Conservation (phyloP, 2,113 vertebrate species). For the Brevimyrus niger region DNA sequence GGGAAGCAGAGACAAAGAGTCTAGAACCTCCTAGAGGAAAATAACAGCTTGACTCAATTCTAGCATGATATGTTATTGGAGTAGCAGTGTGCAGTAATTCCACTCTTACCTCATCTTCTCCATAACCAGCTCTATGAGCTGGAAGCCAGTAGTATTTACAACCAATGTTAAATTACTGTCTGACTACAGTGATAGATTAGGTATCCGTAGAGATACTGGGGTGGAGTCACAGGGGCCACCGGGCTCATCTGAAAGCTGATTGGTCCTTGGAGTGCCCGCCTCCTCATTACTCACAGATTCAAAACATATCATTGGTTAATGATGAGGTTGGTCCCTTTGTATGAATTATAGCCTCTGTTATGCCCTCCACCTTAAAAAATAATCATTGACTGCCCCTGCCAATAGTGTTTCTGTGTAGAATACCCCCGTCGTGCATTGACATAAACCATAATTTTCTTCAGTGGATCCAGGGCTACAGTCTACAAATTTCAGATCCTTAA, state of each 20-base stretch:
- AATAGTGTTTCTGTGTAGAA: not conserved
- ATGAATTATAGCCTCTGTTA: not conserved
- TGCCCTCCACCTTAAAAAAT: not conserved
- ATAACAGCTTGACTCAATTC: not conserved
- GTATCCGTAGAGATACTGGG: not conserved
- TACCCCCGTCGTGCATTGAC: not conserved
- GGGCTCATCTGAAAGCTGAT: not conserved
- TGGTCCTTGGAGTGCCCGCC: not conserved
- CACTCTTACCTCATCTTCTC: not conserved
- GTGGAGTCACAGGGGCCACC: not conserved
- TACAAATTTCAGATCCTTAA: not conserved
- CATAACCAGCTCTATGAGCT: not conserved
- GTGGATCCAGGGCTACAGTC: not conserved
- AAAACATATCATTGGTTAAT: not conserved
- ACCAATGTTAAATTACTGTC: slow-evolving; percentile 1
- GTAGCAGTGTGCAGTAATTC: not conserved
- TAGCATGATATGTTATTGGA: not conserved
- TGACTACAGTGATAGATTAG: not conserved
- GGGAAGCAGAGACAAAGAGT: not conserved
- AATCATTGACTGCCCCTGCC: not conserved
- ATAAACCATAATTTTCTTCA: not conserved
- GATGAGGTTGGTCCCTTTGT: not conserved
- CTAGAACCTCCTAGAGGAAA: not conserved
- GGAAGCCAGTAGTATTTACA: not conserved
- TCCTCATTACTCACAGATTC: not conserved